Base-by-base conservation (phyloP, 2,888 invertebrate genomes). In the Hirtodrosophila duncani region DNA sequence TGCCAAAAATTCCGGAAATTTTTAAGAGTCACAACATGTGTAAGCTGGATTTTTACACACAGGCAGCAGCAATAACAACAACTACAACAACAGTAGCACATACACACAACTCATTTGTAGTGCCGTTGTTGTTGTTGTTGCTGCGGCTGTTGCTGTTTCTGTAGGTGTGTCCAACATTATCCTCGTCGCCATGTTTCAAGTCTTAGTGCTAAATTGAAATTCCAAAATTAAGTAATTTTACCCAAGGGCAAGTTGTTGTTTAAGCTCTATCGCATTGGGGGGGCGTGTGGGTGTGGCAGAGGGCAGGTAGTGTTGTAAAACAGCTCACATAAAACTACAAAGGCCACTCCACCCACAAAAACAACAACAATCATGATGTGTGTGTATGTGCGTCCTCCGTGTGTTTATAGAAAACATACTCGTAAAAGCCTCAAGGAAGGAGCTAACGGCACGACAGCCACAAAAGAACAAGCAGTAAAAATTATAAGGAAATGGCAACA, bases 1-100 rank as follows among this genome's bases (percentile, higher is more conserved):
- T 82, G 82, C 72, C 72, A 66, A 71, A 75, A 82, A 82, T 82
- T 80, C 71, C 77, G 69, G 69, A 82, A 70, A 83, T 82, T 81
- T 80, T 72, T 62, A 70, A 63, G 70, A 80, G 78, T 72, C 80
- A 67, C 66, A 80, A 74, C 78, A 74, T 80, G 80, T 80, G 70
- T 74, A 79, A 71, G 80, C 65, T 57, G 60, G 49, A 67, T 75
- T 75, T 68, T 61, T 64, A 60, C 52, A 65, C 65, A 43, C 48
- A 57, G 44, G 17, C 30, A 20, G n/a, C n/a, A n/a, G n/a, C n/a
- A n/a, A n/a, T n/a, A n/a, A n/a, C n/a, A n/a, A n/a, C 11, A n/a
- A 4, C 34, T 21, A 36, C 34, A 21, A 23, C 23, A 23, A 23
- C 13, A 36, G 31, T 42, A 11, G 37, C 24, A 37, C 13, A 37